Conservation (phyloP, 2,113 vertebrate species). For the Brienomyrus brachyistius region DNA sequence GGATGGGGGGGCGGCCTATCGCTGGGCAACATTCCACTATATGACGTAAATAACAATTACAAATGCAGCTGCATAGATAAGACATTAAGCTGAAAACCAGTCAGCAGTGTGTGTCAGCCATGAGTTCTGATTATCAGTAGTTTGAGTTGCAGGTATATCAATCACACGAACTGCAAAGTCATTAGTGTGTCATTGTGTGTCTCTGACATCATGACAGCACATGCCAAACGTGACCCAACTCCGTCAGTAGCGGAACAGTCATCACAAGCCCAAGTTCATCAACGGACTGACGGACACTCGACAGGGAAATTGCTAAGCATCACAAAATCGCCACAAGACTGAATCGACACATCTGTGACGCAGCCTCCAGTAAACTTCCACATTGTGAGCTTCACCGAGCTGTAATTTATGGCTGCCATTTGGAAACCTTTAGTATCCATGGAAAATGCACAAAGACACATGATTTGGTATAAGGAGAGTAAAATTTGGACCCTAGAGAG, state of each 20-base stretch:
- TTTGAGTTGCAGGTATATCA: not conserved
- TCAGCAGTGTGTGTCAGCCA: not conserved
- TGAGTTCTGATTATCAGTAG: not conserved
- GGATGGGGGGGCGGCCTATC: no score
- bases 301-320: not conserved
- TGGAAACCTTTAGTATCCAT: not conserved
- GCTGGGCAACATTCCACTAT: not conserved
- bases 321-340: not conserved
- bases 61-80: not conserved
- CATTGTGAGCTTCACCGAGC: not conserved
- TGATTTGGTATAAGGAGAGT: not conserved
- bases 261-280: not conserved
- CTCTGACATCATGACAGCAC: not conserved
- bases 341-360: not conserved
- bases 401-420: not conserved
- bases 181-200: not conserved
- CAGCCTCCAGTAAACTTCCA: not conserved
- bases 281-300: not conserved
- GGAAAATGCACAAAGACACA: not conserved
- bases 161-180: not conserved
- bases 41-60: not conserved
- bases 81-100: not conserved
- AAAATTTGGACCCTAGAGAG: not conserved
- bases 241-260: not conserved
- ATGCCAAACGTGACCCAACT: not conserved